Evolutionary conservation across 2,113 vertebrate species (phyloP), one percentile per base, ranked within the genome.

Genomic region (Chascanopsetta lugubris): DNA sequence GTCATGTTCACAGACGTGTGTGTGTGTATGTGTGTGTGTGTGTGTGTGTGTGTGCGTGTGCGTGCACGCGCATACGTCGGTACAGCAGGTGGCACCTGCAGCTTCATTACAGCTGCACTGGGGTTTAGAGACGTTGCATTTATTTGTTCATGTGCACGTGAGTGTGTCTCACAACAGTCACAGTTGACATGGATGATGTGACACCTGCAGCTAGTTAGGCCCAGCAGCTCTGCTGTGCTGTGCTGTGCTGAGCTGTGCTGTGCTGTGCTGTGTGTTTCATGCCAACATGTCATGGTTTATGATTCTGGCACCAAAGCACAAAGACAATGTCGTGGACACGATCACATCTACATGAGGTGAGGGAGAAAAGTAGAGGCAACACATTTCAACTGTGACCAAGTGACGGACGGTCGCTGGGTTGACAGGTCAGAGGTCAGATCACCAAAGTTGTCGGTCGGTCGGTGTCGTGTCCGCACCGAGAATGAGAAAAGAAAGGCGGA

Each of bases 61-160:
- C 25, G 20, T 40, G 26, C n/a, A 10, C 26, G 18, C 6, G 30
- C 11, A 29, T 30, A n/a, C 11, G 36, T 34, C 34, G 21, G 43
- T 61, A 56, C 38, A 68, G 79, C 65, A 73, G 72, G 51, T 72
- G 63, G 61, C 57, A 62, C 47, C 68, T 62, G 51, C 51, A 46
- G 66, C 57, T 60, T 66, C 18, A 48, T 53, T 48, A 60, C 42
- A 61, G 66, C 21, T 32, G 25, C 24, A 56, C 36, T 18, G 27
- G 38, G 21, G 25, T 27, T 82, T 42, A 27, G 24, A 56, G 42
- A 45, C 49, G 61, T 47, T 58, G n/a, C 13, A 32, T 71, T 43
- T 43, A 57, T 71, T 53, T 62, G 55, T 50, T 24, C 24, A 1
- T 32, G 29, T 21, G 50, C n/a, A n/a, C n/a, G n/a, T 21, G 18